Base-by-base conservation (phyloP, 2,888 invertebrate species). In the Drepana falcataria region DNA sequence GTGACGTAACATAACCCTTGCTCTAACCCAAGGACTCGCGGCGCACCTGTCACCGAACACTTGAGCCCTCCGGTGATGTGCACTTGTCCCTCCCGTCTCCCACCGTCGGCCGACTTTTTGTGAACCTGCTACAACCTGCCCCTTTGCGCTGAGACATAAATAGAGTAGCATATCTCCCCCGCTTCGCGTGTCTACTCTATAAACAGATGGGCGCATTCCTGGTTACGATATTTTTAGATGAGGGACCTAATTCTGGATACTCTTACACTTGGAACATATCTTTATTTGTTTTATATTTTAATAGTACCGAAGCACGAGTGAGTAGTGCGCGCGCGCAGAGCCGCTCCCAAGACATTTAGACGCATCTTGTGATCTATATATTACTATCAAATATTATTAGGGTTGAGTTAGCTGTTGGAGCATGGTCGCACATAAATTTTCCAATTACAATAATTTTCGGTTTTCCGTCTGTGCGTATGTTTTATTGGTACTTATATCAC, bases 121-220 rank as follows among this genome's bases (percentile, higher is more conserved):
- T 77, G 66, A 77, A 85, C 85, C 83, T 85, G 85, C 70, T 61
- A 63, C 61, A 73, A 81, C 77, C 79, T 80, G 83, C 73, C 69
- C 69, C 69, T 66, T 67, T 64, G 58, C 60, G 57, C 60, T 51
- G 54, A 53, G 54, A 68, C 76, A 64, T 59, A 75, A 78, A 79
- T 79, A 81, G 76, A 71, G 69, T 69, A 76, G 77, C 74, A 69
- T 65, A 72, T 73, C 78, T 79, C 87, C 81, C 87, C 83, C 86
- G 83, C 83, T 73, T 81, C 65, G 79, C 71, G 65, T 60, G 66
- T 64, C 69, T 64, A 65, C 76, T 76, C 87, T 88, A 87, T 83
- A 85, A 87, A 83, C 87, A 85, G 87, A 81, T 77, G 83, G 71
- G 76, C 86, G 78, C 87, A 88, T 88, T 87, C 88, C 87, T 67